A percentile compares a stretch with the other conserved stretches of the same genome.
These are phyloP conservation scores for Babyrousa celebensis DNA, from an alignment of 2,797 vertebrate species.

Conservation along the genomic window DNA sequence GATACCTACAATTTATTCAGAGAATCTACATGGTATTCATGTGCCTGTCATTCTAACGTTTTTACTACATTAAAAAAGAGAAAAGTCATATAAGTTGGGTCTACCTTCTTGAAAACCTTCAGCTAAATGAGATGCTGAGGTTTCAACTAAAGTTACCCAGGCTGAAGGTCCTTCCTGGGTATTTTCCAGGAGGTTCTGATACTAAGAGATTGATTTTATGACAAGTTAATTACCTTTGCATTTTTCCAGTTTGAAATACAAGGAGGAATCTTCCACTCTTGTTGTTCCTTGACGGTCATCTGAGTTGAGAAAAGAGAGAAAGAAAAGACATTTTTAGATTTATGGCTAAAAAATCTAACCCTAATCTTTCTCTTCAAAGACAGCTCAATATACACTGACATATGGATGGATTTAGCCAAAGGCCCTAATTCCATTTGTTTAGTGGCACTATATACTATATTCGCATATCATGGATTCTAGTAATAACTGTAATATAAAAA, in stretches of 20 bases:
- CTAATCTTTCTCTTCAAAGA: constrained; percentile 71
- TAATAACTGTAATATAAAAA: constrained; percentile 47
- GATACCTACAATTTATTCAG: constrained; percentile 64
- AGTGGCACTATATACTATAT: not conserved
- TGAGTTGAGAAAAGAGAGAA: constrained; percentile 86
- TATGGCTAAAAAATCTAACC: constrained; percentile 56
- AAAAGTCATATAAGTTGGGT: not conserved
- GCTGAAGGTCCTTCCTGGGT: constrained; percentile 46
- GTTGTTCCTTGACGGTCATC: constrained; percentile 99
- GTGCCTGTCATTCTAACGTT: constrained; percentile 45
- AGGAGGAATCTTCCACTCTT: constrained; percentile 99
- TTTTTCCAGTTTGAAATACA: constrained; percentile 99
- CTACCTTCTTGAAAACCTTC: constrained; percentile 69
- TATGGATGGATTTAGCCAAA: constrained; percentile 18
- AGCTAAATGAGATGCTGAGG: constrained; percentile 63
- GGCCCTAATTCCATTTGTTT: constrained; percentile 40
- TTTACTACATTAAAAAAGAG: constrained; percentile 56
- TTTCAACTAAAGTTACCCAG: constrained; percentile 79
- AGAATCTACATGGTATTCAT: constrained; percentile 14
- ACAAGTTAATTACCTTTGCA: constrained; percentile 95
- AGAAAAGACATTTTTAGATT: constrained; percentile 77
- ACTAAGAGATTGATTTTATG: constrained; percentile 72
- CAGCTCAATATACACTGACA: constrained; percentile 1
- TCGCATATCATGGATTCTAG: not conserved
- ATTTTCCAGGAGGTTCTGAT: constrained; percentile 74